These are phyloP conservation scores for Heliconius himera DNA, from an alignment of 1,140 invertebrate species.

Conservation along the genomic window DNA sequence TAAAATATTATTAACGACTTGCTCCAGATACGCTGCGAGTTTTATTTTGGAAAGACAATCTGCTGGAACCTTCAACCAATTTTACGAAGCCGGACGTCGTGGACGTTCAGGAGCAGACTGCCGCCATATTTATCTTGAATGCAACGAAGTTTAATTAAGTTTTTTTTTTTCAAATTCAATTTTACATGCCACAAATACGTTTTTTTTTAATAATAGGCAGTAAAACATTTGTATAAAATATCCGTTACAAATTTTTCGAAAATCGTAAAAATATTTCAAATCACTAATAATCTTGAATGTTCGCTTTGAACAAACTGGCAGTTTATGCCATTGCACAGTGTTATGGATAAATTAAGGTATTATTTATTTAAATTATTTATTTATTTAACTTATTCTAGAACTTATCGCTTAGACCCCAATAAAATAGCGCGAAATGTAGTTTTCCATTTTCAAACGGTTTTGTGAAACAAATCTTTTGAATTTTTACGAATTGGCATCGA, in stretches of 20 bases:
- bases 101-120: slow-evolving; percentile 93
- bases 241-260: not conserved
- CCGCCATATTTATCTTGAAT: slow-evolving; percentile 90
- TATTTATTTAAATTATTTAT: slow-evolving; percentile 80
- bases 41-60: slow-evolving; percentile 90
- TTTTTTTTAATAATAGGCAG: slow-evolving; percentile 17
- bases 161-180: slow-evolving; percentile 6
- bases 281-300: not conserved
- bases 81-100: slow-evolving; percentile 91
- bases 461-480: slow-evolving; percentile 43
- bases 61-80: slow-evolving; percentile 88
- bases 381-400: slow-evolving; percentile 78
- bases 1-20: not conserved
- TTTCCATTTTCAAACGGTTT: slow-evolving; percentile 40
- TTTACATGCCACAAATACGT: slow-evolving; percentile 39
- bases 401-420: slow-evolving; percentile 55
- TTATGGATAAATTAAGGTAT: slow-evolving; percentile 40
- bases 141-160: slow-evolving; percentile 89
- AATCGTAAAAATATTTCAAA: not conserved
- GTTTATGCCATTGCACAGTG: slow-evolving; percentile 52
- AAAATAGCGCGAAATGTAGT: slow-evolving; percentile 40
- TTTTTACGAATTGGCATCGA: slow-evolving; percentile 48
- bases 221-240: slow-evolving; percentile 12
- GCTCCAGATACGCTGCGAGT: slow-evolving; percentile 90
- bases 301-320: slow-evolving; percentile 27